phyloP scores from a whole-genome alignment of 2,113 vertebrate species.

The Hemiprocne comata region DNA sequence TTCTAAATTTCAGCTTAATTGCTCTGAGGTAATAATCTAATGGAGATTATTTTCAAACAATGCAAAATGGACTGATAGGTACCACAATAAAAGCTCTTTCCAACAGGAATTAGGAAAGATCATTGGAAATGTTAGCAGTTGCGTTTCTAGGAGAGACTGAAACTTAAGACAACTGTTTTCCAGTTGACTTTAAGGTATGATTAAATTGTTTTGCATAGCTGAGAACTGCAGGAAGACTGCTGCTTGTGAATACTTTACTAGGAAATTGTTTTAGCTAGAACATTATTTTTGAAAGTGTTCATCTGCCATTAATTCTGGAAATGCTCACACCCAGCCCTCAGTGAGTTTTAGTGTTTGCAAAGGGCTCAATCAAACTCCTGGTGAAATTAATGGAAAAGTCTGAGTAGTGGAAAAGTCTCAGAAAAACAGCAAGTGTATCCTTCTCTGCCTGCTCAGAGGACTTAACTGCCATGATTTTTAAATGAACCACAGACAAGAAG shows the following conservation, averaged over 20 bases:
- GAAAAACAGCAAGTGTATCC: slow-evolving; percentile 24
- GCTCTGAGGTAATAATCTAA: background rate
- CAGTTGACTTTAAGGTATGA: slow-evolving; percentile 12
- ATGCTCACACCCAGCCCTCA: slow-evolving; percentile 36
- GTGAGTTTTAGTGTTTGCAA: slow-evolving; percentile 36
- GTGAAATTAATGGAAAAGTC: slow-evolving; percentile 52
- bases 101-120: slow-evolving; percentile 7
- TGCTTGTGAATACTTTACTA: slow-evolving; percentile 37
- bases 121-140: background rate
- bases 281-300: slow-evolving; percentile 44
- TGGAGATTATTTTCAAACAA: slow-evolving; percentile 20
- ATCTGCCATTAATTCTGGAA: slow-evolving; percentile 42
- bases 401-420: slow-evolving; percentile 38
- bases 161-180: slow-evolving; percentile 22
- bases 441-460: background rate
- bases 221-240: slow-evolving; percentile 7
- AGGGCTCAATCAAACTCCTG: slow-evolving; percentile 19
- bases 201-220: slow-evolving; percentile 48
- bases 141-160: background rate
- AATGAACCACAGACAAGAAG: background rate
- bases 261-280: slow-evolving; percentile 51
- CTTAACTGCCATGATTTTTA: background rate
- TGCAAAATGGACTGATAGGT: background rate
- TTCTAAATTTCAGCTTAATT: slow-evolving; percentile 22
- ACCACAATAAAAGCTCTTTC: background rate